Conservation (phyloP, 2,888 invertebrate genomes). For the Dryocosmus kuriphilus region DNA sequence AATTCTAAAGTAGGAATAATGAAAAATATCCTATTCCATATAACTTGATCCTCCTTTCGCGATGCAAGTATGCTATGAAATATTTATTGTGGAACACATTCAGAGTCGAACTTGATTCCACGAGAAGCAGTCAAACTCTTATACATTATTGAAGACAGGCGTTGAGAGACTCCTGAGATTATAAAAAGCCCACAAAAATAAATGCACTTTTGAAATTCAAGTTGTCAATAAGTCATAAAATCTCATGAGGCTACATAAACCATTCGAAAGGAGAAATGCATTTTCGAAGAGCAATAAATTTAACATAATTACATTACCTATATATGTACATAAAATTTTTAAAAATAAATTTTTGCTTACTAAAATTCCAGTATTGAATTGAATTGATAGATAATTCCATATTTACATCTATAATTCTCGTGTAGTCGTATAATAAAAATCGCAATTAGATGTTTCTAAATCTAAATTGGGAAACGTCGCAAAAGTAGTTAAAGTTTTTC, state of each 20-base stretch:
- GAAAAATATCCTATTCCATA: no score
- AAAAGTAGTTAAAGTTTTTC: no score
- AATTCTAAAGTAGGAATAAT: no score
- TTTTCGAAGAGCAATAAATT: neutral
- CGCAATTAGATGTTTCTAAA: neutral
- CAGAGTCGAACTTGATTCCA: slow-evolving; percentile 9
- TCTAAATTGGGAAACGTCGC: no score
- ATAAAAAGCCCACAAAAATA: slow-evolving; percentile 6
- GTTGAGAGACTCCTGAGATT: slow-evolving; percentile 26
- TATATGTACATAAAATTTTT: no score
- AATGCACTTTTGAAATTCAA: slow-evolving; percentile 11
- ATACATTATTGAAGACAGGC: slow-evolving; percentile 32
- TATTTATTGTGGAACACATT: slow-evolving; percentile 15
- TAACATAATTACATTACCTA: no score
- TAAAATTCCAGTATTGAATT: no score
- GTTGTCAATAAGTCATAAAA: slow-evolving; percentile 17
- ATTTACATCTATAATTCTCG: no score
- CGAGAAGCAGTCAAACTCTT: slow-evolving; percentile 9
- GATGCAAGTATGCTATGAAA: slow-evolving; percentile 6
- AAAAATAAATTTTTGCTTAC: neutral
- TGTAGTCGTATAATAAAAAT: neutral
- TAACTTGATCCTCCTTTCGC: no score
- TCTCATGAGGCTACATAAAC: slow-evolving; percentile 1
- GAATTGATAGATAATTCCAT: no score
- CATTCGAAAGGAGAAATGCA: neutral